Evolutionary conservation across 2,888 invertebrate genomes (phyloP).

Genomic region (Sialis lutaria): DNA sequence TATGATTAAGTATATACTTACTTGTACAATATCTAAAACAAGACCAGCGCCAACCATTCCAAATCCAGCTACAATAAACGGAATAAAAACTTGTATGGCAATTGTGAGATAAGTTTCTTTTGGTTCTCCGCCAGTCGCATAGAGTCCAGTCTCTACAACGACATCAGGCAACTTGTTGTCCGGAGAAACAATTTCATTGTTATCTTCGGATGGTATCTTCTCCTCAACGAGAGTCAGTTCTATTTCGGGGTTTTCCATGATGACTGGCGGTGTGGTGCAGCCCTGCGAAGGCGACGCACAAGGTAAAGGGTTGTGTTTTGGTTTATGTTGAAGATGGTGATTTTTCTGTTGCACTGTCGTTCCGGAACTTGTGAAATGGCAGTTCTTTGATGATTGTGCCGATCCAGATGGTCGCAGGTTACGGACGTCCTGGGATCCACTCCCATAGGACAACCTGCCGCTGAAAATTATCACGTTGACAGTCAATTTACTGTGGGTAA

Average conservation of each 20-base stretch:
- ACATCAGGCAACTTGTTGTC: constrained; percentile 31
- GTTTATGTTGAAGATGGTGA: too few relatives aligned
- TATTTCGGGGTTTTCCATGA: not conserved
- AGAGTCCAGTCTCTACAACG: constrained; percentile 31
- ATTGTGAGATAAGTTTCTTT: constrained; percentile 40
- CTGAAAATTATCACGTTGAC: not conserved
- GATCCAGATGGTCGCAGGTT: not conserved
- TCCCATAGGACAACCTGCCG: constrained; percentile 7
- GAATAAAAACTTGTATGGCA: constrained; percentile 48
- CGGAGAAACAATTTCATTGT: constrained; percentile 20
- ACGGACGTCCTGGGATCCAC: constrained; percentile 6
- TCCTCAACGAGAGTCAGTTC: not conserved
- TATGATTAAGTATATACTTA: too few relatives aligned
- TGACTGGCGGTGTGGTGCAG: not conserved
- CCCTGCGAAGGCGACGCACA: too few relatives aligned
- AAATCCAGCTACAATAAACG: constrained; percentile 57
- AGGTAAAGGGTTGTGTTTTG: too few relatives aligned
- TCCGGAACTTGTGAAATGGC: constrained; percentile 1
- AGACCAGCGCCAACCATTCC: constrained; percentile 66
- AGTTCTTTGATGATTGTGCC: not conserved
- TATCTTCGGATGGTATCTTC: constrained; percentile 4
- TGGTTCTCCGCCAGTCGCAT: constrained; percentile 22
- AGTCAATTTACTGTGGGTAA: not conserved
- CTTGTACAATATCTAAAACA: constrained; percentile 54
- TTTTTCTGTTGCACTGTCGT: not conserved